Evolutionary conservation across 1,140 invertebrate genomes (phyloP), one percentile per base, ranked within the genome.

Genomic region (Thalassaphorura encarpata): DNA sequence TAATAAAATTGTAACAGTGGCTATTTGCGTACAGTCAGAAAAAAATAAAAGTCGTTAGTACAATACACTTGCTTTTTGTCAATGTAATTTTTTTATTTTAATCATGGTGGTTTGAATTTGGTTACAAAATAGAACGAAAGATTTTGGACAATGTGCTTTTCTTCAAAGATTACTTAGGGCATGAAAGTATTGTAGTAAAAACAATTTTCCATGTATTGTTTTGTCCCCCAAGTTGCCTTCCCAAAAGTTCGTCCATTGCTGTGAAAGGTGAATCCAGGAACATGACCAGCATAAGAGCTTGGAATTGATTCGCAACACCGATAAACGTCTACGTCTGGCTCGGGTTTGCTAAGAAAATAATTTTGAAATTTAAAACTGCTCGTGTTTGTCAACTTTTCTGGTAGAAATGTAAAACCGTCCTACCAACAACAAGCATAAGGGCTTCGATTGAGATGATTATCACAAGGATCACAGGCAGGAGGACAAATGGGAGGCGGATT

Each of bases 251-350:
- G 42, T 36, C 55, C 59, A 16, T 33, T 54, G 45, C 60, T 62
- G 54, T 65, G 63, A 46, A 57, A 62, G 2, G 59, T 62, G 45
- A 59, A 61, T 43, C 63, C 63, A 19, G 63, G 63, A 39, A 65
- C 49, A 33, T 65, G 60, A 19, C 63, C 63, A 29, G 63, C 27
- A 45, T 65, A 65, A 41, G 53, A 51, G 2, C 53, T 33, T 4
- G n/a, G 13, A 49, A 65, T 46, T 0, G 52, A 28, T 31, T 65
- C 63, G 33, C 63, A 65, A 24, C 61, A 63, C 3, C 61, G 61
- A 33, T 59, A 63, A 49, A 63, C 43, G 3, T 58, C 21, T 40
- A 33, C 23, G 23, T 63, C 61, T n/a, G 52, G 47, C 8, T 56
- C 42, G n/a, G 56, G 56, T 51, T 40, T 42, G 29, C 60, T 61